Evolutionary conservation across 2,888 invertebrate species (phyloP).

Genomic region (Chouioia cunea): DNA sequence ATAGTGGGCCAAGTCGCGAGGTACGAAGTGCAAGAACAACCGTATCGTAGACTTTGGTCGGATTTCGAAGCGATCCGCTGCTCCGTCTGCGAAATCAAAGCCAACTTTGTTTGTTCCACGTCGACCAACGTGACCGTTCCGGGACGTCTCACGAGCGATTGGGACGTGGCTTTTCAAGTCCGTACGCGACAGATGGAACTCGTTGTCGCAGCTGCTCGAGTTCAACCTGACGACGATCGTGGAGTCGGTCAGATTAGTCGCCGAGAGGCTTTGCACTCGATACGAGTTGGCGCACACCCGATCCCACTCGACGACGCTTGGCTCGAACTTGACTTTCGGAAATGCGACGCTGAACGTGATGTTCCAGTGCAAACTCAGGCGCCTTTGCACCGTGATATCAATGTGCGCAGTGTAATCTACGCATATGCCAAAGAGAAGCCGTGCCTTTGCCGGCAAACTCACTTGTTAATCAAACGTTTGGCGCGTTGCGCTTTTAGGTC

Average conservation of each 20-base stretch:
- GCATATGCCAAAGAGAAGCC: constrained; percentile 51
- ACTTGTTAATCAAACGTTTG: not conserved
- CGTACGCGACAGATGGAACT: constrained; percentile 59
- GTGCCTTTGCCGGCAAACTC: constrained; percentile 37
- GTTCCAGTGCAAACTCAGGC: constrained; percentile 46
- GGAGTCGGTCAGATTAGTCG: constrained; percentile 60
- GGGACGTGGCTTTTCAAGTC: constrained; percentile 10
- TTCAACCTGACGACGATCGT: constrained; percentile 57
- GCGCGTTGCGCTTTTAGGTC: no score
- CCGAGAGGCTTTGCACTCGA: constrained; percentile 57
- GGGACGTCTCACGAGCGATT: no score
- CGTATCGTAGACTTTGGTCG: constrained; percentile 55
- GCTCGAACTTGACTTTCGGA: constrained; percentile 69
- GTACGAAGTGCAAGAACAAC: constrained; percentile 67
- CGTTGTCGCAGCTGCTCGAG: constrained; percentile 62
- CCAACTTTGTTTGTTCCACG: no score
- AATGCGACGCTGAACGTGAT: constrained; percentile 58
- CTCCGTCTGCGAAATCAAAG: no score
- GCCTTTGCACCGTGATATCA: constrained; percentile 50
- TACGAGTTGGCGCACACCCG: constrained; percentile 66
- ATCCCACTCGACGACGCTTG: constrained; percentile 70
- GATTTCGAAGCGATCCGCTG: constrained; percentile 41
- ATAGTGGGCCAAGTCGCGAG: constrained; percentile 69
- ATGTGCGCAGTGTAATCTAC: constrained; percentile 48
- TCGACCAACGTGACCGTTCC: no score